phyloP scores from a whole-genome alignment of 1,140 invertebrate genomes.

The Palaemon carinicauda region DNA sequence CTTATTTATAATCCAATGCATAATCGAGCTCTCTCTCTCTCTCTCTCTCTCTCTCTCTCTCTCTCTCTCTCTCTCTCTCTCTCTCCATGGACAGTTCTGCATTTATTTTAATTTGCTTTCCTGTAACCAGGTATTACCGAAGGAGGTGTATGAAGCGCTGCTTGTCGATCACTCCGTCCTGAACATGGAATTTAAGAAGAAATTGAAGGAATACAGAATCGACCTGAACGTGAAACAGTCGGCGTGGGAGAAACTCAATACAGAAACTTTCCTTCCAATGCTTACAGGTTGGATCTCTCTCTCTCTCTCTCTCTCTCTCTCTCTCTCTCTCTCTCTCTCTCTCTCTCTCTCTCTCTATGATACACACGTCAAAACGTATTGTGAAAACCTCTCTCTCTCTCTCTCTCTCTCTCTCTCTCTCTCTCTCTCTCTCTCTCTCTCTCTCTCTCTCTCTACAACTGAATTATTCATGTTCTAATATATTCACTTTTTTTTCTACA shows the following conservation, averaged over 20 bases:
- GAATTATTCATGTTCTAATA: too few relatives aligned
- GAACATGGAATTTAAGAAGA: constrained; percentile 65
- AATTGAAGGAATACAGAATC: constrained; percentile 69
- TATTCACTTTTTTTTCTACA: too few relatives aligned
- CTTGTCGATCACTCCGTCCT: constrained; percentile 66
- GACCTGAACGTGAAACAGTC: constrained; percentile 75
- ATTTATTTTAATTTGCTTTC: background rate
- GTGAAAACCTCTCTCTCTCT: too few relatives aligned
- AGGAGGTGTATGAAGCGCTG: constrained; percentile 67
- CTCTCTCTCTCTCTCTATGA: too few relatives aligned
- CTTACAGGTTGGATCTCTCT: constrained; percentile 62
- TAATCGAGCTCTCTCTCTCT: background rate
- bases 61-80: background rate
- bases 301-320: background rate
- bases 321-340: background rate
- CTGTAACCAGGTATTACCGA: constrained; percentile 59
- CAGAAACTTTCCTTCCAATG: constrained; percentile 73
- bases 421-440: too few relatives aligned
- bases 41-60: background rate
- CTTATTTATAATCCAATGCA: too few relatives aligned
- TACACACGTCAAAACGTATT: too few relatives aligned
- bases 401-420: too few relatives aligned
- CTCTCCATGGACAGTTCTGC: background rate
- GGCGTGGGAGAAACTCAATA: constrained; percentile 73
- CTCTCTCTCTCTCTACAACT: too few relatives aligned